Conservation (phyloP, 2,797 vertebrate genomes). For the Varecia variegata region DNA sequence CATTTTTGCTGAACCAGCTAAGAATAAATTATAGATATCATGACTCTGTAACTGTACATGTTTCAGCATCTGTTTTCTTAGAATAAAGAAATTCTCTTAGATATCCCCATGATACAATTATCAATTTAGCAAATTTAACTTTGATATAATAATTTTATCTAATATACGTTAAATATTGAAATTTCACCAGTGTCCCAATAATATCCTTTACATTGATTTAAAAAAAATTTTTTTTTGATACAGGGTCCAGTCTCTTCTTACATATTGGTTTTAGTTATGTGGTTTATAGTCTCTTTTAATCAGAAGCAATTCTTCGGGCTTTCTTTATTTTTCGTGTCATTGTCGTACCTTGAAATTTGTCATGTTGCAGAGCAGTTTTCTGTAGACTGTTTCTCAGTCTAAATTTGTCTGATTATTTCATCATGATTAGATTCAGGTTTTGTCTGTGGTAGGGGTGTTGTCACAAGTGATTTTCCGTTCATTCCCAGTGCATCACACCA, state of each 20-base stretch:
- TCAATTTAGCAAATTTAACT: not conserved
- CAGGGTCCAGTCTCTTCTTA: not conserved
- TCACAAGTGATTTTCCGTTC: not conserved
- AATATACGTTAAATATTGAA: not conserved
- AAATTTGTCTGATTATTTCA: not conserved
- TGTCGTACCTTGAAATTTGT: not conserved
- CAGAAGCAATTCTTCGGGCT: not conserved
- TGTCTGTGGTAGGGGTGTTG: not conserved
- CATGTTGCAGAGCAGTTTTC: not conserved
- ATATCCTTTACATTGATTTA: not conserved
- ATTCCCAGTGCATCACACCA: not conserved
- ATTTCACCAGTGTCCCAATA: not conserved
- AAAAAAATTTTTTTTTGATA: too few relatives aligned
- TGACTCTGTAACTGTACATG: not conserved
- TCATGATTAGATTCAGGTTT: not conserved
- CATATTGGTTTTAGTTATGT: not conserved
- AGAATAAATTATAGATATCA: not conserved
- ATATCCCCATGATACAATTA: not conserved
- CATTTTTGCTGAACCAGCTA: not conserved
- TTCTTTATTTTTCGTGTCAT: not conserved
- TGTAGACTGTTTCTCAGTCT: not conserved
- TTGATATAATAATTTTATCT: not conserved
- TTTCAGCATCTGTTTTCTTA: not conserved
- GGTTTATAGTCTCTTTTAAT: not conserved
- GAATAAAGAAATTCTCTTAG: not conserved